phyloP scores from a whole-genome alignment of 2,113 vertebrate genomes.

The Noturus placidus region DNA sequence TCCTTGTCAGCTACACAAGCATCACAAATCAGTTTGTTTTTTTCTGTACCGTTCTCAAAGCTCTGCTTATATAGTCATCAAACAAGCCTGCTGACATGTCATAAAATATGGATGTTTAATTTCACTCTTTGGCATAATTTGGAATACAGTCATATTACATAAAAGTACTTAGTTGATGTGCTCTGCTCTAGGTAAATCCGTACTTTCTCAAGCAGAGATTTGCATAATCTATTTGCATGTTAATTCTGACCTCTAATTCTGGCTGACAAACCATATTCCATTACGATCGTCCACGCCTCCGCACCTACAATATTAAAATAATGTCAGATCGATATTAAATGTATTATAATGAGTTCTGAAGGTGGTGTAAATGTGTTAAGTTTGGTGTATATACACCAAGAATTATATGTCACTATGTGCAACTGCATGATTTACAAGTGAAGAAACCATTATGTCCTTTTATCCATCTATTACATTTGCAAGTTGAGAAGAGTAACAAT shows the following conservation, averaged over 20 bases:
- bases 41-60: background rate
- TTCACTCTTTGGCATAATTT: background rate
- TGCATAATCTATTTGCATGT: slow-evolving; percentile 50
- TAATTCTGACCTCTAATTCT: slow-evolving; percentile 49
- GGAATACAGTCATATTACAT: background rate
- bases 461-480: background rate
- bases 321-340: background rate
- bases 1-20: background rate
- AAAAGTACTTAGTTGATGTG: background rate
- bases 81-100: background rate
- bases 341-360: background rate
- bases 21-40: background rate
- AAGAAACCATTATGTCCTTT: background rate
- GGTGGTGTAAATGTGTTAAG: background rate
- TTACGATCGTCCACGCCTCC: slow-evolving; percentile 8
- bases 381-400: background rate
- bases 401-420: background rate
- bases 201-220: slow-evolving; percentile 16
- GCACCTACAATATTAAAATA: slow-evolving; percentile 26
- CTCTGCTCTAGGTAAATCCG: slow-evolving; percentile 7
- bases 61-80: background rate
- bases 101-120: background rate
- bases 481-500: background rate
- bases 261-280: slow-evolving; percentile 39
- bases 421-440: background rate